Evolutionary conservation across 2,113 vertebrate species (phyloP).

Genomic region (Illadopsis cleaveri): DNA sequence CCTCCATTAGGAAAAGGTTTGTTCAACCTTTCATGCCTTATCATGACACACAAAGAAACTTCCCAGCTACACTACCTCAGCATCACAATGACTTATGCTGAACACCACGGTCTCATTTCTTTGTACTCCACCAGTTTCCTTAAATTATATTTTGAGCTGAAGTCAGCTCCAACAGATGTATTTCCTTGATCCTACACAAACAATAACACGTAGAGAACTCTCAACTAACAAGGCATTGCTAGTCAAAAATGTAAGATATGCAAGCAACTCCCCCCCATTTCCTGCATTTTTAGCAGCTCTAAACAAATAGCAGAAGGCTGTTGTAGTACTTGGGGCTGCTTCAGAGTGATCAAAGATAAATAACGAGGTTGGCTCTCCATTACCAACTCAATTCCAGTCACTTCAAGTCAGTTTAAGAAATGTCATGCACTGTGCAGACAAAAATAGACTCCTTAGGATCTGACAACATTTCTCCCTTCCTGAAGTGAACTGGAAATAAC

Average conservation of each 20-base stretch:
- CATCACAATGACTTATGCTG: background rate
- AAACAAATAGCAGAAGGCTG: constrained; percentile 1
- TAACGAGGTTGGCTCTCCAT: background rate
- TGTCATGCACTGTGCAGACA: background rate
- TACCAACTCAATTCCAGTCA: background rate
- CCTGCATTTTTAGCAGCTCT: background rate
- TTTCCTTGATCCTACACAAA: background rate
- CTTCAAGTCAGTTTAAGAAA: background rate
- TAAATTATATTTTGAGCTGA: background rate
- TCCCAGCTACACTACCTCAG: background rate
- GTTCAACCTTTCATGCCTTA: background rate
- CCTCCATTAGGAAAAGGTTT: background rate
- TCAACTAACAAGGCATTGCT: background rate
- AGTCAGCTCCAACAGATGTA: background rate
- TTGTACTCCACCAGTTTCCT: background rate
- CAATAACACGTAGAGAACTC: background rate
- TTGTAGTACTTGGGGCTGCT: background rate
- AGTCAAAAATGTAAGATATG: background rate
- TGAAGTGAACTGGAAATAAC: background rate
- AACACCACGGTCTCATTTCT: background rate
- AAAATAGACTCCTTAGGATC: background rate
- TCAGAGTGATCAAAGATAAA: background rate
- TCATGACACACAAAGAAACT: background rate
- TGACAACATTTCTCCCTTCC: background rate
- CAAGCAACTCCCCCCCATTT: background rate